Evolutionary conservation across 1,140 invertebrate species (phyloP), one percentile per base, ranked within the genome.

Genomic region (Diabrotica undecimpunctata): DNA sequence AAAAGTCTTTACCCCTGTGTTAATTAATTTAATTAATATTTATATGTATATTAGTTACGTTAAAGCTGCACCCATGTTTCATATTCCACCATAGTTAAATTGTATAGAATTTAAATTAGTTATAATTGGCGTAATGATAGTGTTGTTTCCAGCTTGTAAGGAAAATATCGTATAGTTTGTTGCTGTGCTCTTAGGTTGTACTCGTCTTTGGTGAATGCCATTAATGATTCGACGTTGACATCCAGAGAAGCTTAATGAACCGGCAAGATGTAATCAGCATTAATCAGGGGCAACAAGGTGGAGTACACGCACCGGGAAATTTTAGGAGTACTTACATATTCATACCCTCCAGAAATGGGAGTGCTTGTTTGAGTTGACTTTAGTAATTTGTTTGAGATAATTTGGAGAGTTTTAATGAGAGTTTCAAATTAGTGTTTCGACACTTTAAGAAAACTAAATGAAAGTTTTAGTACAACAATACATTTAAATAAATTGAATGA

Each of bases 221-320:
- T 64, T 69, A 69, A 54, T 51, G 35, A 59, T 61, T 61, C 54
- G 57, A 64, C 54, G 53, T 61, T 60, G 64, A 69, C 67, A 68
- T 68, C 67, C 50, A 66, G 46, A 56, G 67, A 51, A 41, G 62
- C 62, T 66, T 66, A 69, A 69, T 69, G 68, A 69, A 69, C 68
- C 66, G 62, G 62, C 62, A 57, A 66, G 65, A 66, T 69, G 65
- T 69, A 69, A 69, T 69, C 68, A 69, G 64, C 68, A 69, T 69
- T 69, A 69, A 69, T 69, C 68, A 69, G 60, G 61, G 56, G 60
- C 36, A 69, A 69, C 67, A 64, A 58, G 64, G 61, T 66, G 55
- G 55, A 46, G 50, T 51, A 56, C 52, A 60, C 61, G 53, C 38
- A 54, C 13, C 56, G 25, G 2, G 37, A 37, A 36, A 64, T 62